These are phyloP conservation scores for Porites divaricata DNA, from an alignment of 92 coral and sea anemone species.

Conservation along the genomic window DNA sequence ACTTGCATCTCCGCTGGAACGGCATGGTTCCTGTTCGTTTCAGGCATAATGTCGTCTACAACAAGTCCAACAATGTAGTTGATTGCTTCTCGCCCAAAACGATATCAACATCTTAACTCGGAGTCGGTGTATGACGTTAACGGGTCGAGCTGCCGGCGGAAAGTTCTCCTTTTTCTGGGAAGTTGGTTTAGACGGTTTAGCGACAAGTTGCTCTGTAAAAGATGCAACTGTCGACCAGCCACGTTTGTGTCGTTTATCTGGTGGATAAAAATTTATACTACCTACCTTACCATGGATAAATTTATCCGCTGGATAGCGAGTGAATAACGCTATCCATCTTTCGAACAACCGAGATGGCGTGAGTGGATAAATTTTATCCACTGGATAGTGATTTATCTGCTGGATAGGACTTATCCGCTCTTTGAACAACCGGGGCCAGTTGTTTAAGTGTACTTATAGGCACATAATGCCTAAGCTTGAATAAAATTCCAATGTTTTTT, in stretches of 20 bases:
- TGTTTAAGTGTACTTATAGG: too few species aligned
- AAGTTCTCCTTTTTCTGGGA: not conserved
- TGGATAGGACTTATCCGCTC: too few species aligned
- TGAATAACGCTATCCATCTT: conserved; percentile 16
- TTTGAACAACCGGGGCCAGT: too few species aligned
- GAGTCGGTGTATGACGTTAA: not conserved
- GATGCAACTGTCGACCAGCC: conserved; percentile 8
- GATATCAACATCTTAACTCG: conserved; percentile 10
- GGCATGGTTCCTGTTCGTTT: conserved; percentile 47
- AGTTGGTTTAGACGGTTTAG: not conserved
- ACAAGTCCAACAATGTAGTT: conserved; percentile 32
- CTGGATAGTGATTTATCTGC: too few species aligned
- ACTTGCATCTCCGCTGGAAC: conserved; percentile 50
- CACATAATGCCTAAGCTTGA: too few species aligned
- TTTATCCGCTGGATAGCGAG: conserved; percentile 15
- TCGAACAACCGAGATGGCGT: too few species aligned
- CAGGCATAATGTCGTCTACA: conserved; percentile 28
- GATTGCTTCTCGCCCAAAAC: conserved; percentile 10
- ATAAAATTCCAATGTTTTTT: too few species aligned
- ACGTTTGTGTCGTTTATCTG: not conserved
- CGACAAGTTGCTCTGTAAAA: not conserved
- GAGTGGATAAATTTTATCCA: too few species aligned
- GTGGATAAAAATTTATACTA: conserved; percentile 23
- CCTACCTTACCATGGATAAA: conserved; percentile 16
- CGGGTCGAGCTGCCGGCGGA: conserved; percentile 12